Base-by-base conservation (phyloP, 2,797 vertebrate species). In the Galago senegalensis region DNA sequence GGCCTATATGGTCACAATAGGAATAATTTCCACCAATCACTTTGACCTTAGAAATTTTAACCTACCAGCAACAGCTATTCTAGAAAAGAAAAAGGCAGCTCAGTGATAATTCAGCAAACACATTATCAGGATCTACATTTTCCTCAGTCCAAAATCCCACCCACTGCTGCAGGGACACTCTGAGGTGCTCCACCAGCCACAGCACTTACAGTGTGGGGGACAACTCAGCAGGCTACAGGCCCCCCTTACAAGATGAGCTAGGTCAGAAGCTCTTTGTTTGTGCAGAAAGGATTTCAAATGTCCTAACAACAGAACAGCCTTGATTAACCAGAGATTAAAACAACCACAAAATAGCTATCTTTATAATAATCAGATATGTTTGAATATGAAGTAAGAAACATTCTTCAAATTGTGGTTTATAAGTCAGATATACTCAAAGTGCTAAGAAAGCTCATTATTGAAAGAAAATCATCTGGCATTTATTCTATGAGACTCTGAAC, bases 1-100 rank as follows among this genome's bases (percentile, higher is more conserved):
- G 40, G 3, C 37, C 94, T 87, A 46, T 46, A 63, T 89, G 60
- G 87, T 96, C 79, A 96, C 95, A 96, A 83, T 0, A 14, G 87
- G 76, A 96, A 94, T 92, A 56, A 95, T 87, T 96, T 94, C 77
- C 84, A 61, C n/a, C 25, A 85, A 80, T 37, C 73, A 43, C 86
- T 95, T 72, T 95, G 81, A 60, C 31, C 77, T 83, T 72, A 83
- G 82, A 96, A 96, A 92, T 27, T 21, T n/a, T 53, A 96, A 91
- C 75, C 60, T 49, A 95, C 70, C 18, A 73, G 73, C 61, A 94
- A 63, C 63, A 86, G 89, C 76, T 87, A 69, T 4, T 70, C 61
- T 69, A 34, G 40, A 34, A 96, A 70, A 89, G 13, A 72, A 85
- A 81, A 94, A 31, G 63, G 53, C 13, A 95, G 73, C 31, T 65